These are phyloP conservation scores for Argyrosomus regius DNA, from an alignment of 2,797 vertebrate species.

Conservation along the genomic window DNA sequence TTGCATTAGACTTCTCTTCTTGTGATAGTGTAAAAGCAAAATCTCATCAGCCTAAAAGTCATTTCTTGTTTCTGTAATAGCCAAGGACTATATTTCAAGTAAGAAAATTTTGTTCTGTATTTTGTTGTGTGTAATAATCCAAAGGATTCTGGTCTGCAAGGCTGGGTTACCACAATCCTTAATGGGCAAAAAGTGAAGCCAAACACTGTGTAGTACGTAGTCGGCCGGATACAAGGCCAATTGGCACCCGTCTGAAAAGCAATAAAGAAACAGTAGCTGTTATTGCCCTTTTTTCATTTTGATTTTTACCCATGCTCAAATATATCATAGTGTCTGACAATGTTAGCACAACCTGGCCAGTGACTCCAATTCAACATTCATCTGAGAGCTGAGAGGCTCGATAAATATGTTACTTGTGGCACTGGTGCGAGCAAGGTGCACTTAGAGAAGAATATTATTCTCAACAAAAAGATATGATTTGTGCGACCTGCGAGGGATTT, in stretches of 20 bases:
- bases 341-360: slow-evolving; percentile 42
- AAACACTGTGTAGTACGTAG: slow-evolving; percentile 17
- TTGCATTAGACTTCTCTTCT: slow-evolving; percentile 1
- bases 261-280: slow-evolving; percentile 42
- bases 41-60: slow-evolving; percentile 14
- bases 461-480: slow-evolving; percentile 36
- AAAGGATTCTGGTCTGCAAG: slow-evolving; percentile 27
- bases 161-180: slow-evolving; percentile 33
- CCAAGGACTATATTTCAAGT: slow-evolving; percentile 29
- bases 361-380: slow-evolving; percentile 35
- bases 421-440: slow-evolving; percentile 15
- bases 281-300: slow-evolving; percentile 31
- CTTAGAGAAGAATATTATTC: slow-evolving; percentile 31
- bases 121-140: slow-evolving; percentile 45
- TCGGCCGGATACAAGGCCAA: slow-evolving; percentile 18
- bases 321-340: slow-evolving; percentile 36
- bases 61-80: slow-evolving; percentile 26
- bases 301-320: slow-evolving; percentile 38
- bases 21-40: slow-evolving; percentile 15
- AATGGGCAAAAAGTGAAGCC: slow-evolving; percentile 48
- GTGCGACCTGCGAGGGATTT: slow-evolving; percentile 29
- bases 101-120: slow-evolving; percentile 25
- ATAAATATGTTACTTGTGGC: slow-evolving; percentile 48
- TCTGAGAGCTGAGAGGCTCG: slow-evolving; percentile 29
- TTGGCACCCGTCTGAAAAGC: slow-evolving; percentile 37